A percentile compares a stretch with the other conserved stretches of the same genome.
These are phyloP conservation scores for Actinernus sp. DNA, from an alignment of 92 coral and sea anemone species.

Conservation along the genomic window DNA sequence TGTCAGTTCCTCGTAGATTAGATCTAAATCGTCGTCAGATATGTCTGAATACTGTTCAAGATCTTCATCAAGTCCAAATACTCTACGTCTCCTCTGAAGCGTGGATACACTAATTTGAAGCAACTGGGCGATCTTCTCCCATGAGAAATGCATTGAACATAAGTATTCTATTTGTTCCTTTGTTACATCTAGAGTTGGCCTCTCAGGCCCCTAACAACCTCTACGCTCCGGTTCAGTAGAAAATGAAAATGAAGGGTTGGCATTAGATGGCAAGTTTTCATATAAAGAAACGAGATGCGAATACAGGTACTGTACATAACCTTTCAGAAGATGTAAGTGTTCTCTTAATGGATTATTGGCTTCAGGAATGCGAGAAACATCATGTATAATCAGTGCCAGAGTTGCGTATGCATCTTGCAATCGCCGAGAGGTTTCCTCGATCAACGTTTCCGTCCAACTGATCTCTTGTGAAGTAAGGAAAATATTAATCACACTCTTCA, in stretches of 20 bases:
- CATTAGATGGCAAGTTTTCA: not conserved
- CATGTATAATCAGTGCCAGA: constrained; percentile 15
- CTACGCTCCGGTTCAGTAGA: constrained; percentile 28
- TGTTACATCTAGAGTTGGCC: constrained; percentile 27
- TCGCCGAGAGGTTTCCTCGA: constrained; percentile 46
- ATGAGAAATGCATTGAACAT: constrained; percentile 56
- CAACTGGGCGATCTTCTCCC: constrained; percentile 58
- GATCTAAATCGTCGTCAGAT: constrained; percentile 48
- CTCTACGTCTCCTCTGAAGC: constrained; percentile 30
- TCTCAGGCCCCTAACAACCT: constrained; percentile 44
- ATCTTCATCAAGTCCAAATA: constrained; percentile 30
- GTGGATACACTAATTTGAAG: constrained; percentile 49
- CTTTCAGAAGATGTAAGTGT: constrained; percentile 18
- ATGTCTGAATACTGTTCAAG: constrained; percentile 49
- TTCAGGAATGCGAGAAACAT: constrained; percentile 18
- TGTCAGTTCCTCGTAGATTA: constrained; percentile 46
- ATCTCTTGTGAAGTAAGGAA: constrained; percentile 33
- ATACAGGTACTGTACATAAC: not conserved
- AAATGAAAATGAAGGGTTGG: constrained; percentile 37
- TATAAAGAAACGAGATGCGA: not conserved
- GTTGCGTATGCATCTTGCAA: constrained; percentile 60
- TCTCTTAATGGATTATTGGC: constrained; percentile 18
- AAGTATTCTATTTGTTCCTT: constrained; percentile 55
- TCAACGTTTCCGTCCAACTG: constrained; percentile 41
- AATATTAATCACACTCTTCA: constrained; percentile 31